Evolutionary conservation across 2,888 invertebrate species (phyloP).

Genomic region (Diadromus collaris): DNA sequence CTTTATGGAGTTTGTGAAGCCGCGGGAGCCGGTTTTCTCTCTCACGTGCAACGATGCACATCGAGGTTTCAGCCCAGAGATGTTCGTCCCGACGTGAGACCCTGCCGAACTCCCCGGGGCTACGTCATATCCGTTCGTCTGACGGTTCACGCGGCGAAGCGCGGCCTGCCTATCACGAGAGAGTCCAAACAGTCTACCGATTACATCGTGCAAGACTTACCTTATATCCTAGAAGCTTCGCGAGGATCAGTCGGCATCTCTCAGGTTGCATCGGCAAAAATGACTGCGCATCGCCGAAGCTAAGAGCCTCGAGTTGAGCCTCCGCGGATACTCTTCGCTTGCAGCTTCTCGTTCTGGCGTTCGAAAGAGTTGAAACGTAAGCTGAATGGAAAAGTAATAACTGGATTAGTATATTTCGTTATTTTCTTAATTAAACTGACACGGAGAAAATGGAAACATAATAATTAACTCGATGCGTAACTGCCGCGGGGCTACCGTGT

Average conservation of each 20-base stretch:
- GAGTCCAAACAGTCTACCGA: conserved; percentile 10
- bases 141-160: conserved; percentile 5
- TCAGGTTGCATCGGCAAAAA: conserved; percentile 31
- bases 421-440: not conserved
- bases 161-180: not conserved
- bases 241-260: conserved; percentile 21
- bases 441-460: not conserved
- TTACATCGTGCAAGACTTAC: not conserved
- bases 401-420: not conserved
- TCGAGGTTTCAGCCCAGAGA: not conserved
- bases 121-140: conserved; percentile 7
- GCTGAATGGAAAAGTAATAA: not conserved
- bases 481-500: not conserved
- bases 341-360: not conserved
- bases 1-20: not conserved
- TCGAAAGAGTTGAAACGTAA: not conserved
- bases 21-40: not conserved
- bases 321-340: not conserved
- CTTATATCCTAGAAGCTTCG: not conserved
- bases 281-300: not conserved
- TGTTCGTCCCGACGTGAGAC: not conserved
- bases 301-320: not conserved
- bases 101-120: conserved; percentile 4
- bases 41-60: not conserved
- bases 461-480: not conserved